A percentile compares a stretch with the other conserved stretches of the same genome.
Evolutionary conservation across 1,140 invertebrate genomes (phyloP).

Genomic region (Macrocentrus cingulum): DNA sequence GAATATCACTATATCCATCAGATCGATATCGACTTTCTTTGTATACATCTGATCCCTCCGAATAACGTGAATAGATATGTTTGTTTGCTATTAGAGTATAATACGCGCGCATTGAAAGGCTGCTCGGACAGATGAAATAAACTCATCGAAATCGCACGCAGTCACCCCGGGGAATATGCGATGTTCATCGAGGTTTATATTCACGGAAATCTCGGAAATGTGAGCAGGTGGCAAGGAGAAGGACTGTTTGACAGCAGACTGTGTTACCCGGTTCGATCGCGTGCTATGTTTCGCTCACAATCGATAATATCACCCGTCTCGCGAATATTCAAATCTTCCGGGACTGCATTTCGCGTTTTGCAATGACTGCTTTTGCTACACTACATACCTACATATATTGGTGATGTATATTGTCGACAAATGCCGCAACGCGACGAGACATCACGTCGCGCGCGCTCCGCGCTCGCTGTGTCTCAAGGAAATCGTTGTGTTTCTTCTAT

Average conservation of each 20-base stretch:
- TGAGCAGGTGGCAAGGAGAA: conserved; percentile 46
- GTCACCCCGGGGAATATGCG: not conserved
- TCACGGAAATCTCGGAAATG: conserved; percentile 13
- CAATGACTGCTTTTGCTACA: conserved; percentile 13
- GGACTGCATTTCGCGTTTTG: conserved; percentile 22
- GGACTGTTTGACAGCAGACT: conserved; percentile 46
- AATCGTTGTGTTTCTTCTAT: not conserved
- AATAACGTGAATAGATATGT: too few species aligned
- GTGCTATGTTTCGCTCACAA: conserved; percentile 41
- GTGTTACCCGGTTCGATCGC: conserved; percentile 45
- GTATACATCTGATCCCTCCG: too few species aligned
- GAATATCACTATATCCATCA: too few species aligned
- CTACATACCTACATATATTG: conserved; percentile 1
- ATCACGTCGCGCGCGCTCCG: not conserved
- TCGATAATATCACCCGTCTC: conserved; percentile 47
- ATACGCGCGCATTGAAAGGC: not conserved
- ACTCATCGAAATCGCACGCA: not conserved
- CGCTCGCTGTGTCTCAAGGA: not conserved
- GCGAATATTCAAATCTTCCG: conserved; percentile 25
- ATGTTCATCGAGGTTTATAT: not conserved
- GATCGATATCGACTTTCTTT: too few species aligned
- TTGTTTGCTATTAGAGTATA: not conserved
- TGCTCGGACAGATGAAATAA: not conserved
- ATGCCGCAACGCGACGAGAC: conserved; percentile 5
- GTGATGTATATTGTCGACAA: too few species aligned